Conservation (phyloP, 2,888 invertebrate species). For the Coleophora flavipennella region DNA sequence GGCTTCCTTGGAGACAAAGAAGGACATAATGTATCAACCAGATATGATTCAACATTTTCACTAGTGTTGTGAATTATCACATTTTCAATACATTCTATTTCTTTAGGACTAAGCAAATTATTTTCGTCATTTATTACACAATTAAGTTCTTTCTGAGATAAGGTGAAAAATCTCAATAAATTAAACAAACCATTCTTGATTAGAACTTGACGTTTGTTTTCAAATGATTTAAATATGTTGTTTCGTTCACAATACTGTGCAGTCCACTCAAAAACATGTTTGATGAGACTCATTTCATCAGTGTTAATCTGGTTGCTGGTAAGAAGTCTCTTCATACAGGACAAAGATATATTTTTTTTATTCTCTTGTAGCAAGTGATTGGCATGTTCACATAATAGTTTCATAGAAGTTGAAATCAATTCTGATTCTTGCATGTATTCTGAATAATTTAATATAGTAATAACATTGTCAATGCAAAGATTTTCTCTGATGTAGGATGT, state of each 20-base stretch:
- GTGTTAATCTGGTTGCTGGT: conserved; percentile 64
- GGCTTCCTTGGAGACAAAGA: conserved; percentile 32
- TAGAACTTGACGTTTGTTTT: conserved; percentile 56
- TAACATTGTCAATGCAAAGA: conserved; percentile 71
- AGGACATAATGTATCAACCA: conserved; percentile 16
- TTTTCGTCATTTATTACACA: conserved; percentile 38
- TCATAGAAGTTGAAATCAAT: conserved; percentile 62
- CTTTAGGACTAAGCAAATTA: conserved; percentile 45
- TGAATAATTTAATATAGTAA: conserved; percentile 74
- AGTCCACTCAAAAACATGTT: conserved; percentile 71
- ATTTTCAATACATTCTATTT: conserved; percentile 30
- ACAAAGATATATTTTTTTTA: conserved; percentile 57
- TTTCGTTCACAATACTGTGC: conserved; percentile 59
- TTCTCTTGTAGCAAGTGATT: conserved; percentile 64
- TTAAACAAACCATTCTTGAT: conserved; percentile 52
- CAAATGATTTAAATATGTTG: conserved; percentile 40
- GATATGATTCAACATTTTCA: conserved; percentile 18
- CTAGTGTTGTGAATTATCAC: conserved; percentile 20
- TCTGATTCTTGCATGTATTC: conserved; percentile 71
- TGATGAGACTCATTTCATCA: conserved; percentile 65
- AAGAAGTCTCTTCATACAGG: conserved; percentile 64
- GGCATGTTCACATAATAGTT: conserved; percentile 70
- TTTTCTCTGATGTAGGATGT: conserved; percentile 66
- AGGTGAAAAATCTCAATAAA: conserved; percentile 53
- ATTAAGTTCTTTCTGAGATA: conserved; percentile 47